Percentiles rank a stretch among this genome's conserved stretches.
phyloP scores from a whole-genome alignment of 2,888 invertebrate species.

The Neelides folsomi region DNA sequence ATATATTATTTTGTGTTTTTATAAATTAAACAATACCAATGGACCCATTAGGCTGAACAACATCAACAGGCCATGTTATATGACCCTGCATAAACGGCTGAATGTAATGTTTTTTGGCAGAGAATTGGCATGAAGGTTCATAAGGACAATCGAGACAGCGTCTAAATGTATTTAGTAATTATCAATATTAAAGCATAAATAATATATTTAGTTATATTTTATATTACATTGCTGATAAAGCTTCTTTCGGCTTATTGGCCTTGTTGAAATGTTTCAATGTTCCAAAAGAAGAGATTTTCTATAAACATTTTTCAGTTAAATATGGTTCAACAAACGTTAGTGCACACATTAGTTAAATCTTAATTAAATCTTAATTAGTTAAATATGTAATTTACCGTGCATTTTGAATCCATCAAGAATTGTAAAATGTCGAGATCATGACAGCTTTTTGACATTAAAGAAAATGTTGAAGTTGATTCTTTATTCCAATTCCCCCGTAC shows the following conservation, averaged over 20 bases:
- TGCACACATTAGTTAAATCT: neutral
- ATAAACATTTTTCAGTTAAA: constrained; percentile 2
- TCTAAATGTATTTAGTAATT: constrained; percentile 8
- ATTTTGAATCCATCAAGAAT: constrained; percentile 37
- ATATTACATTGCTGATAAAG: constrained; percentile 31
- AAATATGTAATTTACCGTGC: constrained; percentile 13
- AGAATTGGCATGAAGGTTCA: constrained; percentile 38
- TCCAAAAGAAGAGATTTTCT: constrained; percentile 31
- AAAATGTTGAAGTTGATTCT: constrained; percentile 36
- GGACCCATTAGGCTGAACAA: constrained; percentile 31
- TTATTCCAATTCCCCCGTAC: constrained; percentile 39
- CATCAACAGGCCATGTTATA: constrained; percentile 31
- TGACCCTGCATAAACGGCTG: constrained; percentile 26
- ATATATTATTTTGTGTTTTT: constrained; percentile 1
- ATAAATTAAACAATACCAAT: constrained; percentile 15
- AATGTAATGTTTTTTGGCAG: constrained; percentile 39
- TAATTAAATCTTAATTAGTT: neutral
- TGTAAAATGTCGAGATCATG: constrained; percentile 40
- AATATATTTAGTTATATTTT: too few relatives aligned
- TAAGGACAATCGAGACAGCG: constrained; percentile 39
- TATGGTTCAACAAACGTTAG: neutral
- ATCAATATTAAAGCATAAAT: neutral
- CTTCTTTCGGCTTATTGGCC: constrained; percentile 37
- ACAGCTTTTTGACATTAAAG: constrained; percentile 39
- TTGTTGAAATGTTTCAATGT: constrained; percentile 34